A percentile compares a stretch with the other conserved stretches of the same genome.
Evolutionary conservation across 2,113 vertebrate genomes (phyloP).

Genomic region (Daphoenositta chrysoptera): DNA sequence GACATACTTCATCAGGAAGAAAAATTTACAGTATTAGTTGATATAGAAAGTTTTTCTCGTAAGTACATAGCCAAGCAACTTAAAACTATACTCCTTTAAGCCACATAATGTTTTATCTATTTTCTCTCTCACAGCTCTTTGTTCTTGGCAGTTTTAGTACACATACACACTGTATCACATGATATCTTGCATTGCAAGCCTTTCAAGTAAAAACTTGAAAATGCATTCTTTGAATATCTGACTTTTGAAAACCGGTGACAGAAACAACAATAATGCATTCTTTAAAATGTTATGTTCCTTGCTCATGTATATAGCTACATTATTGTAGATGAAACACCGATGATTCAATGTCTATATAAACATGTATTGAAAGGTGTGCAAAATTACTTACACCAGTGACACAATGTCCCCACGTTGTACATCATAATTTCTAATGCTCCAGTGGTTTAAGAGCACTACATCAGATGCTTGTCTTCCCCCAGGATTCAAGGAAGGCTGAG

Average conservation of each 20-base stretch:
- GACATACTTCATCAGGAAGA: background rate
- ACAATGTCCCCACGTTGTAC: conserved; percentile 80
- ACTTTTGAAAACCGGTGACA: background rate
- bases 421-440: conserved; percentile 79
- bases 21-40: background rate
- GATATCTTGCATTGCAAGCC: background rate
- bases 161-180: background rate
- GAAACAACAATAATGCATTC: background rate
- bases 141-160: background rate
- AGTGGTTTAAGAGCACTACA: conserved; percentile 80
- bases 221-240: background rate
- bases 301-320: background rate
- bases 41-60: background rate
- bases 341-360: background rate
- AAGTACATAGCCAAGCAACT: background rate
- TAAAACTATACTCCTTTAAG: background rate
- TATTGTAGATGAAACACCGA: background rate
- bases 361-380: background rate
- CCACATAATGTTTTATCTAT: background rate
- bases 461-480: conserved; percentile 72
- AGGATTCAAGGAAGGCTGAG: conserved; percentile 80
- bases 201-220: background rate
- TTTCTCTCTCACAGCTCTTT: background rate
- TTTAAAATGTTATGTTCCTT: background rate
- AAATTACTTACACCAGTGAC: conserved; percentile 79